Base-by-base conservation (phyloP, 1,140 invertebrate species). In the Danaus plexippus region DNA sequence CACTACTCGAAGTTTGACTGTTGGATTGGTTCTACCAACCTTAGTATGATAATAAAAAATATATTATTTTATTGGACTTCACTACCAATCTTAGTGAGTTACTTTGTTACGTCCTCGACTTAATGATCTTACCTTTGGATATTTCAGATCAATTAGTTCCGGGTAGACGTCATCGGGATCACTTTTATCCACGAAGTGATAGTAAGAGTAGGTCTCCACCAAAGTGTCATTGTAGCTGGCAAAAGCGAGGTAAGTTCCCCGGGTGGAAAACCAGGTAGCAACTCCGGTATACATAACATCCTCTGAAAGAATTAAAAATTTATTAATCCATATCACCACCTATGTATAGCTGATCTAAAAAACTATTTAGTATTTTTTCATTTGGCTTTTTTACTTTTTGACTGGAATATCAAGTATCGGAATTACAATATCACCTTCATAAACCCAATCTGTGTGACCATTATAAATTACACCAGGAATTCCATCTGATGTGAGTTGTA, bases 251-350 rank as follows among this genome's bases (percentile, higher is more conserved):
- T 90, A 92, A n/a, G 80, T 90, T 6, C 95, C 95, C 67, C 92
- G 89, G 0, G 92, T 91, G 18, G 96, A 96, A 85, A 97, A 96
- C 96, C 96, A 98, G 9, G 96, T 77, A 0, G 96, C 96, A 66
- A 92, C 90, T 57, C 95, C 94, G 0, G 92, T 92, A 63, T 91
- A 91, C 72, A 98, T 91, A 7, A 98, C 93, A 84, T 98, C 96
- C 92, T 98, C 97, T 96, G 73, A 11, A 80, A 81, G 5, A 1
- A 43, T 41, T 22, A 42, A 13, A 15, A 32, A 44, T 42, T 13
- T 41, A 13, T 22, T 13, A 43, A 46, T 47, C 18, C 2, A 22
- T 22, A 2, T 2, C 18, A 22, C 18, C 18, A 22, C 18, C 18
- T 22, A 22, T 22, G 18, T 22, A 22, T 22, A 22, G 18, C 2